Base-by-base conservation (phyloP, 2,797 vertebrate genomes). In the Hylomyscus alleni region DNA sequence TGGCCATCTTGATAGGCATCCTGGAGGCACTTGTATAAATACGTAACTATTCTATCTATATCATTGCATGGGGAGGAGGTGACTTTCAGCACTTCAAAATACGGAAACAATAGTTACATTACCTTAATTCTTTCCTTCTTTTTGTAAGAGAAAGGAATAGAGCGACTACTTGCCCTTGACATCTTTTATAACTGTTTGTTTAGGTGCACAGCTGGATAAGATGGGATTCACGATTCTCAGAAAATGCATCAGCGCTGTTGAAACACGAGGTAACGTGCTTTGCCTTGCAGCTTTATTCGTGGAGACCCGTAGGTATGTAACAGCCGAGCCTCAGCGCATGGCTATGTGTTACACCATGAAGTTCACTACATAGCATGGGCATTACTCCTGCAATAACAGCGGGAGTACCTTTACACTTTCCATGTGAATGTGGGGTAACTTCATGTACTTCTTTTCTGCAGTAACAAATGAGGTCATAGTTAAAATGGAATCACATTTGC, bases 211-310 rank as follows among this genome's bases (percentile, higher is more conserved):
- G 67, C 97, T 99, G 98, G 99, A 99, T 98, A 99, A 99, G 6
- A 98, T 99, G 91, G 99, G 99, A n/a, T 99, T 99, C 97, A 98
- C 97, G 81, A 98, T 99, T 98, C 98, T 99, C 98, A 99, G 99
- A 98, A 99, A 99, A 95, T 99, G 99, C 95, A 99, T 99, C 98
- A 99, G 96, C 81, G 99, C 99, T 60, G 98, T 99, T 90, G 99
- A 99, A 98, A 99, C 98, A 17, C 99, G 99, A 99, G 99, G 99
- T 99, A 99, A 98, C 44, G 1, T 65, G 96, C 65, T 87, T 90
- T 34, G 50, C 90, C 81, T 54, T 72, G n/a, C 93, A 22, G 22
- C 88, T 96, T 95, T 89, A 95, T 75, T 95, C 80, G 65, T 93
- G 92, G 96, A 76, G 87, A 54, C 60, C 85, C 37, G 14, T 91